phyloP scores from a whole-genome alignment of 2,113 vertebrate genomes.

The Cervus canadensis region DNA sequence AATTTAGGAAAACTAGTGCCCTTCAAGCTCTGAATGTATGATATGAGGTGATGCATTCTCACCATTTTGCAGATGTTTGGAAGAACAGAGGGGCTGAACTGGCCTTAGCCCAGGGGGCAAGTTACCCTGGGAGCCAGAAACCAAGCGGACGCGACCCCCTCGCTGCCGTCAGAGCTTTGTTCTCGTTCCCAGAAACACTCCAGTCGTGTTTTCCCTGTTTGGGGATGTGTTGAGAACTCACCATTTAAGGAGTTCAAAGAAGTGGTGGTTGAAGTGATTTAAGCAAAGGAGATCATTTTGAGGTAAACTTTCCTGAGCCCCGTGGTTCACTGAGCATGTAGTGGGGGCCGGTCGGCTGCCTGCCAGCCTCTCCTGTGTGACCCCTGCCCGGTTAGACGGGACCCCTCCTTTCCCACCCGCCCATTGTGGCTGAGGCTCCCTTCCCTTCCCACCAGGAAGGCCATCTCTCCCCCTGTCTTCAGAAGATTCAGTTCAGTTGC shows the following conservation, averaged over 20 bases:
- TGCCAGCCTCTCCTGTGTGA: not conserved
- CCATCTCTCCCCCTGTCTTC: not conserved
- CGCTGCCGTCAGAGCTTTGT: not conserved
- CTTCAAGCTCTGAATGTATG: not conserved
- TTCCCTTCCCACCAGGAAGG: not conserved
- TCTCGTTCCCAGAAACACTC: not conserved
- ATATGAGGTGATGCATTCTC: not conserved
- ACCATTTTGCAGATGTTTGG: not conserved
- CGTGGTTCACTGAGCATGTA: accelerated
- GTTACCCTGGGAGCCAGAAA: not conserved
- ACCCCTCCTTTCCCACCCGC: not conserved
- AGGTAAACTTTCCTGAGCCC: not conserved
- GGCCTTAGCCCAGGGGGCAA: not conserved
- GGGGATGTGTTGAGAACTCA: not conserved
- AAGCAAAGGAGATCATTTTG: not conserved
- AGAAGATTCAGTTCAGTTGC: not conserved
- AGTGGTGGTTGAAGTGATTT: not conserved
- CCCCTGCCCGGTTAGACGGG: accelerated
- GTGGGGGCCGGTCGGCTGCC: not conserved
- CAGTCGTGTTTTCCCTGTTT: not conserved
- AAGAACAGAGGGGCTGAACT: not conserved
- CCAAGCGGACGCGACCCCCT: accelerated
- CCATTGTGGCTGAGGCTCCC: not conserved
- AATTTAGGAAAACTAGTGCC: not conserved
- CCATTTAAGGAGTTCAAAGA: not conserved